Percentiles rank a stretch among this genome's conserved stretches.
Evolutionary conservation across 2,113 vertebrate genomes (phyloP).

Genomic region (Hemiscyllium ocellatum): DNA sequence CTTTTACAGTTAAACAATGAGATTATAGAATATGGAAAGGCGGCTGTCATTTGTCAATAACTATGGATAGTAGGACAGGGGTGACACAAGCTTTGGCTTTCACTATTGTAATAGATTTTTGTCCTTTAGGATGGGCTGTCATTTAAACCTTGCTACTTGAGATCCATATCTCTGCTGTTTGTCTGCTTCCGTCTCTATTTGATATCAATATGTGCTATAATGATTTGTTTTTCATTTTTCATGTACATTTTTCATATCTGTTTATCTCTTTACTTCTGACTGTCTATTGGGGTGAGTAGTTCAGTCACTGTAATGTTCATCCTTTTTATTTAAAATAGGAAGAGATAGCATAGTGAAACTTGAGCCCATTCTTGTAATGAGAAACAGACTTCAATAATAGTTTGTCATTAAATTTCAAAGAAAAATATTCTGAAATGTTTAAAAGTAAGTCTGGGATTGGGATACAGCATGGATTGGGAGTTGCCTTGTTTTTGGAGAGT

Average conservation of each 20-base stretch:
- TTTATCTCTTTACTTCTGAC: conserved; percentile 28
- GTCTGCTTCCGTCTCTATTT: conserved; percentile 26
- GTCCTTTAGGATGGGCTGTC: not conserved
- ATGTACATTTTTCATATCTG: conserved; percentile 26
- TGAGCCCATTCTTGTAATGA: conserved; percentile 86
- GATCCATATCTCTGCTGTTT: conserved; percentile 10
- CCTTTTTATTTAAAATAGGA: conserved; percentile 39
- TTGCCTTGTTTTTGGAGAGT: conserved; percentile 63
- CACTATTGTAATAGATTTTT: not conserved
- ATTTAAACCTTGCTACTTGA: not conserved
- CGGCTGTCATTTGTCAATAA: not conserved
- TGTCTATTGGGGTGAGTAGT: conserved; percentile 27
- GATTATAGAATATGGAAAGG: not conserved
- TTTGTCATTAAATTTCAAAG: conserved; percentile 28
- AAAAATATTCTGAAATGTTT: conserved; percentile 17
- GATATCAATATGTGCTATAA: conserved; percentile 35
- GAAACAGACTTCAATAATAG: conserved; percentile 75
- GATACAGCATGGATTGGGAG: conserved; percentile 70
- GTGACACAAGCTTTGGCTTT: not conserved
- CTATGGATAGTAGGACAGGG: too few relatives aligned
- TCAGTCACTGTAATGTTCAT: conserved; percentile 26
- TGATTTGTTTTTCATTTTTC: conserved; percentile 34
- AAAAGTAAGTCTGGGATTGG: conserved; percentile 64
- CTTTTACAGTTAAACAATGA: not conserved
- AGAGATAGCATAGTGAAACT: conserved; percentile 55